Evolutionary conservation across 2,797 vertebrate genomes (phyloP).

Genomic region (Graptemys geographica): DNA sequence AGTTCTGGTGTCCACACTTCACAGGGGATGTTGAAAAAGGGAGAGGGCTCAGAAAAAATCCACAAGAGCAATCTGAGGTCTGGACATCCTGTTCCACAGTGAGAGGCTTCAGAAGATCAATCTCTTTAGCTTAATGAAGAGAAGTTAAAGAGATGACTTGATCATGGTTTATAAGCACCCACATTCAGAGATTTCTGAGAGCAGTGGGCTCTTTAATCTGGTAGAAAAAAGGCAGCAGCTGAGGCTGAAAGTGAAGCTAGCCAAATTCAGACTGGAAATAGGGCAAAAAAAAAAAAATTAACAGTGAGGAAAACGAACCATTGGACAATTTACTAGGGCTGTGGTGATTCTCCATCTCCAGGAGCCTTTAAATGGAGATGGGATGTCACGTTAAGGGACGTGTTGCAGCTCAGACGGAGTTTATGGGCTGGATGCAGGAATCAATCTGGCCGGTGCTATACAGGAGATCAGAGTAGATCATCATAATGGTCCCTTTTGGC

Average conservation of each 20-base stretch:
- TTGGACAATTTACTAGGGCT: neutral
- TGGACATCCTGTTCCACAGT: neutral
- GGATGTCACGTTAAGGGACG: neutral
- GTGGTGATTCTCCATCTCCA: neutral
- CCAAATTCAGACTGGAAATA: slow-evolving; percentile 60
- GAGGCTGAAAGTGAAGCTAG: slow-evolving; percentile 60
- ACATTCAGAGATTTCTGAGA: slow-evolving; percentile 57
- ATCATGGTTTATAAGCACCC: slow-evolving; percentile 44
- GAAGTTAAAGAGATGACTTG: slow-evolving; percentile 46
- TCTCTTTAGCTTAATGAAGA: neutral
- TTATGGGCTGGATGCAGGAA: neutral
- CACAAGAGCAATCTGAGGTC: neutral
- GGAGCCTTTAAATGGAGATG: neutral
- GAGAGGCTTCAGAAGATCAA: neutral
- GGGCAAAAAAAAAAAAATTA: slow-evolving; percentile 8
- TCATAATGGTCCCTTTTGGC: neutral
- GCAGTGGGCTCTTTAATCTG: slow-evolving; percentile 63
- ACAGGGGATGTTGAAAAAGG: neutral
- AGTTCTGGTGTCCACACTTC: neutral
- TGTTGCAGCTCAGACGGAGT: neutral
- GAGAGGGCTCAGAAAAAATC: neutral
- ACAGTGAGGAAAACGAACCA: slow-evolving; percentile 29
- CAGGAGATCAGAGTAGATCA: neutral
- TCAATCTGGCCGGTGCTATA: neutral
- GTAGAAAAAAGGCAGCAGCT: slow-evolving; percentile 47